Percentiles rank a stretch among this genome's conserved stretches.
phyloP scores from a whole-genome alignment of 2,797 vertebrate species.

The Takifugu ocellatus region DNA sequence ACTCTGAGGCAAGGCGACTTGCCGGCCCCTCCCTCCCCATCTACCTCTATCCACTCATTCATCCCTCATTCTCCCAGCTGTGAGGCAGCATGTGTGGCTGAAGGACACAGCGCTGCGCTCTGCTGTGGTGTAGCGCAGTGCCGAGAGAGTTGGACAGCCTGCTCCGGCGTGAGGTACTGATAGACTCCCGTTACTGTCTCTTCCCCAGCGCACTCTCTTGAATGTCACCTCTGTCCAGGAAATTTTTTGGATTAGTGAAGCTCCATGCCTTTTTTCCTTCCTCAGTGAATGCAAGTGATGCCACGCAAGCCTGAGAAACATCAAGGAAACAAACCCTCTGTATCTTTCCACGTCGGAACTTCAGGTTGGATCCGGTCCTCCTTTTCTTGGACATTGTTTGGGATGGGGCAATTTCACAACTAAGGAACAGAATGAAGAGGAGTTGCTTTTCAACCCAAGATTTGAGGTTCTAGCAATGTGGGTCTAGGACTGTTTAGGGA shows the following conservation, averaged over 20 bases:
- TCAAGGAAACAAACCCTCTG: slow-evolving; percentile 24
- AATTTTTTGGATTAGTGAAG: slow-evolving; percentile 67
- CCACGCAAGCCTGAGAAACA: slow-evolving; percentile 46
- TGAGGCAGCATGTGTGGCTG: slow-evolving; percentile 60
- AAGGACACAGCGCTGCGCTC: slow-evolving; percentile 73
- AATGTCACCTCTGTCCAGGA: slow-evolving; percentile 78
- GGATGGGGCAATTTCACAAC: slow-evolving; percentile 38
- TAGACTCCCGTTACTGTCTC: slow-evolving; percentile 52
- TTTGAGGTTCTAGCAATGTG: slow-evolving; percentile 3
- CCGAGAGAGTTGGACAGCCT: slow-evolving; percentile 60
- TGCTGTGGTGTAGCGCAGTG: slow-evolving; percentile 49
- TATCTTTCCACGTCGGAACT: slow-evolving; percentile 41
- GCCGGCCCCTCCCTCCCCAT: slow-evolving; percentile 21
- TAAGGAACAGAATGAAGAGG: slow-evolving; percentile 29
- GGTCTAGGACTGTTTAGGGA: slow-evolving; percentile 18
- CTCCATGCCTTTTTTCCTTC: slow-evolving; percentile 27
- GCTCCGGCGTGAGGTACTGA: slow-evolving; percentile 46
- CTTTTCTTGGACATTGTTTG: slow-evolving; percentile 36
- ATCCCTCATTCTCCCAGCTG: slow-evolving; percentile 56
- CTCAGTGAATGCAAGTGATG: slow-evolving; percentile 51
- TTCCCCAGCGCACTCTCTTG: slow-evolving; percentile 43
- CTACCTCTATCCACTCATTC: slow-evolving; percentile 59
- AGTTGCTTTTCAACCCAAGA: slow-evolving; percentile 25
- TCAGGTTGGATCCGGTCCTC: slow-evolving; percentile 48
- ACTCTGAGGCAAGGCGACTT: slow-evolving; percentile 52